A percentile compares a stretch with the other conserved stretches of the same genome.
phyloP scores from a whole-genome alignment of 2,113 vertebrate species.

The Callorhinus ursinus region DNA sequence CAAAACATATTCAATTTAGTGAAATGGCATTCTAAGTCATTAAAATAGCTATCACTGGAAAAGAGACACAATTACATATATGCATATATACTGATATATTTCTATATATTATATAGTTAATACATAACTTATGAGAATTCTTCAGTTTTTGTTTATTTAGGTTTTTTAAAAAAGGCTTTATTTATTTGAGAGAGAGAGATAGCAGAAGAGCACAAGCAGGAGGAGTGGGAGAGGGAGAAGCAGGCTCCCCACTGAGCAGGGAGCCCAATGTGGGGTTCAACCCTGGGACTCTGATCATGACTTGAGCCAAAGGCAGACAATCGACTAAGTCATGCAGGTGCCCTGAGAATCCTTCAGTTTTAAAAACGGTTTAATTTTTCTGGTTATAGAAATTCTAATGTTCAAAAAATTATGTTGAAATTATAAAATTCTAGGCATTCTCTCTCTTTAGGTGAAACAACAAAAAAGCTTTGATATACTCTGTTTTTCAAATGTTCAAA shows the following conservation, averaged over 20 bases:
- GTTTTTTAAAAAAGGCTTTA: too few relatives aligned
- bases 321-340: background rate
- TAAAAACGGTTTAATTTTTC: slow-evolving; percentile 5
- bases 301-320: background rate
- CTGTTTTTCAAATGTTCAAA: slow-evolving; percentile 32
- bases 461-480: background rate
- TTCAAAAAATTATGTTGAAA: background rate
- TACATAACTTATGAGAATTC: background rate
- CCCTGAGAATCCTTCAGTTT: background rate
- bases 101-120: background rate
- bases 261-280: background rate
- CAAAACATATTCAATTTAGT: slow-evolving; percentile 15
- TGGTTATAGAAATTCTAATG: background rate
- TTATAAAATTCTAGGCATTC: background rate
- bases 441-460: background rate
- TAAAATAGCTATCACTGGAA: slow-evolving; percentile 24
- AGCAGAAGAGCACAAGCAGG: too few relatives aligned
- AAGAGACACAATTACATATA: background rate
- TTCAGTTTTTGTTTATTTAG: background rate
- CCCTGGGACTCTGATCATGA: background rate
- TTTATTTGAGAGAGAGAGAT: too few relatives aligned
- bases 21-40: background rate
- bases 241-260: background rate
- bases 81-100: too few relatives aligned
- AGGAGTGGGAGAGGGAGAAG: background rate